Evolutionary conservation across 2,113 vertebrate species (phyloP), one percentile per base, ranked within the genome.

Genomic region (Ceuthmochares aereus): DNA sequence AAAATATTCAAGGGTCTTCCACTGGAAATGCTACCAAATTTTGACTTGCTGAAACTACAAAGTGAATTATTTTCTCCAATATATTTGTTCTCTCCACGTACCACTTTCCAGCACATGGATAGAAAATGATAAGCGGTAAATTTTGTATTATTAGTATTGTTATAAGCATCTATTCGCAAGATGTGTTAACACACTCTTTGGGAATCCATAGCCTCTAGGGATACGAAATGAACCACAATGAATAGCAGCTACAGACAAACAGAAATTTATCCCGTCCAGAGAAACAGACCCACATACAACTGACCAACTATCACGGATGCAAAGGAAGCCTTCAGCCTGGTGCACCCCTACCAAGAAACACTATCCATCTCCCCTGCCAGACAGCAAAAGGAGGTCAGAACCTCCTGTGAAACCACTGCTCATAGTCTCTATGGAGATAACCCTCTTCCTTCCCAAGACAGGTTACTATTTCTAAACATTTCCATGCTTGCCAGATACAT

Each of bases 111-210:
- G 4, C 29, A 6, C 77, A 37, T 49, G 95, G 78, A 94, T 91
- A 93, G 14, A 74, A 81, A 95, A 74, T 64, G 92, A 93, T 64
- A 51, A 93, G 78, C 84, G 74, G 64, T 81, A 94, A 94, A 95
- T 95, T 97, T 89, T 95, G 88, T 90, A 74, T 87, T 52, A 26
- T 81, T 96, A 96, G 93, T 93, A 89, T 88, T 92, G 72, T 82
- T 96, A 84, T n/a, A 91, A 83, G 37, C 1, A 63, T 32, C 10
- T 56, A 43, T 67, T 76, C 30, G 1, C 49, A 76, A 92, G 58
- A 59, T 32, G 8, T 32, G 55, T 25, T 72, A 92, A 64, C 12
- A 59, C 17, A 19, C 7, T 56, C 14, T 67, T 63, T 54, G 29
- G 22, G 32, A 88, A 74, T 43, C 60, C 36, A 30, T 14, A 27